Evolutionary conservation across 2,888 invertebrate genomes (phyloP).

Genomic region (Zaprionus bogoriensis): DNA sequence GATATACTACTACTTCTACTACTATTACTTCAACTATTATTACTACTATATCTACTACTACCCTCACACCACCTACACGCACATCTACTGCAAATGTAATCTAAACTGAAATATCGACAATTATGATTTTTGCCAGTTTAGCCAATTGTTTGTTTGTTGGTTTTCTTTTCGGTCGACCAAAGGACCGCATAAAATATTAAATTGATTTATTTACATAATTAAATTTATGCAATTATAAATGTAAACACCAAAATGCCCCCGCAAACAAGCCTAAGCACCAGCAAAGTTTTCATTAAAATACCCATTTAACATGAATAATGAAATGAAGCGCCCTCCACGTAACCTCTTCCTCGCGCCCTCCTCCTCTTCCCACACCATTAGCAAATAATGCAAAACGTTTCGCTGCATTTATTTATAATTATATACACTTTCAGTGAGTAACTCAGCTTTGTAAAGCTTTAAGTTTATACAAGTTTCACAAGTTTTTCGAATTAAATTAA

Average conservation of each 20-base stretch:
- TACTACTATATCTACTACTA: conserved; percentile 23
- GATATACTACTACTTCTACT: conserved; percentile 31
- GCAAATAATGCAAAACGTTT: conserved; percentile 64
- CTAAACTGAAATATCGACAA: conserved; percentile 40
- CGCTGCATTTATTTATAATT: conserved; percentile 58
- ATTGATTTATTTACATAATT: conserved; percentile 74
- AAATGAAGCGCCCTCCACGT: not conserved
- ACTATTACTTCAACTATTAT: conserved; percentile 21
- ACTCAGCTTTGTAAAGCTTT: no score
- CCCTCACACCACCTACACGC: not conserved
- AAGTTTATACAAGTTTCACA: not conserved
- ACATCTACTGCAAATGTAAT: conserved; percentile 37
- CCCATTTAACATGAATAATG: conserved; percentile 9
- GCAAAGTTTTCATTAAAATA: conserved; percentile 16
- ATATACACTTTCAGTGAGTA: conserved; percentile 10
- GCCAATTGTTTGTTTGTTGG: conserved; percentile 45
- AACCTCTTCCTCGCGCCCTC: conserved; percentile 1
- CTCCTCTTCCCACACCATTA: conserved; percentile 34
- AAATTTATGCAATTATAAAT: conserved; percentile 74
- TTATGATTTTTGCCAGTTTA: conserved; percentile 52
- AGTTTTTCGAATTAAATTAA: no score
- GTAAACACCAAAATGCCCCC: conserved; percentile 52
- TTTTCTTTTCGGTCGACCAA: conserved; percentile 24
- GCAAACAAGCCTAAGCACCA: conserved; percentile 20
- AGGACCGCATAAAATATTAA: conserved; percentile 60